phyloP scores from a whole-genome alignment of 1,140 invertebrate species.

The Drosophila saltans region DNA sequence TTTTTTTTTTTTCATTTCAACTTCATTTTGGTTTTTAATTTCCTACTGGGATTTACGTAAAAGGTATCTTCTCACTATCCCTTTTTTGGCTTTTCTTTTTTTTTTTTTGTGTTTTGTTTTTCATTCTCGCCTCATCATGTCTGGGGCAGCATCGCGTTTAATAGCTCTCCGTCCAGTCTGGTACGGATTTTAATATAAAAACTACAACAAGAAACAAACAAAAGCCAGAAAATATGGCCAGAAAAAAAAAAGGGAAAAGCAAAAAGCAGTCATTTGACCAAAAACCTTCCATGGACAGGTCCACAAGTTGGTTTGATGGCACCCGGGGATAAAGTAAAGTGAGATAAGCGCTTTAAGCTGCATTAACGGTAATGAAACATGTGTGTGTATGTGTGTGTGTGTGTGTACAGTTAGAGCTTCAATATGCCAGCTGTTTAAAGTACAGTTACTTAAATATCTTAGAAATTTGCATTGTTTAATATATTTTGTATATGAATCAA shows the following conservation, averaged over 20 bases:
- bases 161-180: conserved; percentile 71
- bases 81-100: conserved; percentile 19
- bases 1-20: conserved; percentile 46
- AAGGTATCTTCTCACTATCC: conserved; percentile 54
- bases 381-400: conserved; percentile 8
- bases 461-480: no score
- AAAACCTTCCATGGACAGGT: conserved; percentile 19
- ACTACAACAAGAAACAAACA: conserved; percentile 53
- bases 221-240: conserved; percentile 31
- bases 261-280: conserved; percentile 49
- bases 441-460: no score
- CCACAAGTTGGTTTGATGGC: conserved; percentile 20
- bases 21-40: conserved; percentile 81
- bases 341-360: conserved; percentile 76
- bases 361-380: conserved; percentile 50
- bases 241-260: conserved; percentile 36
- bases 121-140: conserved; percentile 31
- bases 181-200: conserved; percentile 76
- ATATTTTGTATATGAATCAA: no score
- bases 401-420: neutral
- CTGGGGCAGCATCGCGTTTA: conserved; percentile 66
- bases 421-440: neutral
- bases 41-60: conserved; percentile 77
- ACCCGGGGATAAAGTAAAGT: conserved; percentile 31
- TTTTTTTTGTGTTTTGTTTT: neutral